Evolutionary conservation across 2,113 vertebrate genomes (phyloP), one percentile per base, ranked within the genome.

Genomic region (Hipposideros armiger): DNA sequence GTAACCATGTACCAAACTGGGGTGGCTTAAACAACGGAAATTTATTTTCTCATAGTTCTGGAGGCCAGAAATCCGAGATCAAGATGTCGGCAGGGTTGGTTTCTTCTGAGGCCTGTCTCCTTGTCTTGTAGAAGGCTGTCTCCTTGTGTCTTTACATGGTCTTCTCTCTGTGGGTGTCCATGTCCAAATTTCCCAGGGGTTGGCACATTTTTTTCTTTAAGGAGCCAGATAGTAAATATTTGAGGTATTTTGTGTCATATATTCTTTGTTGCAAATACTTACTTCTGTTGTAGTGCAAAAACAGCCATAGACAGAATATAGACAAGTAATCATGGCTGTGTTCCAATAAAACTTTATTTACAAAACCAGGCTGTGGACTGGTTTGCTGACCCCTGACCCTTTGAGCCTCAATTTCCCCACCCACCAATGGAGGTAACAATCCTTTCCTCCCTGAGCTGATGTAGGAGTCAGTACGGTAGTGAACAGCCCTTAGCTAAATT

Each of bases 301-400:
- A 45, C 42, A 42, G 77, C 45, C 20, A 0, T 1, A 11, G 56
- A 20, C 3, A 32, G 3, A 4, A 52, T 5, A 4, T 10, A 7
- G 42, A 7, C 3, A 1, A 22, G 32, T 64, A 45, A 69, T 24
- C 11, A 4, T 26, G 32, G 32, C 56, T 56, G 26, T 72, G 13
- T 88, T 32, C 47, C 64, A 56, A 4, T 52, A 54, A 92, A 91
- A 72, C 45, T 90, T 67, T 87, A 40, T 70, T 77, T 94, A 54
- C 4, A 69, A 15, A 66, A n/a, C n/a, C 9, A 24, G 28, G n/a
- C 20, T 14, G 1, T 7, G 42, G 84, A 20, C 32, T 17, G 17
- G 26, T 30, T 45, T 78, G 11, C 22, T 54, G 47, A 67, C 9
- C 50, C 50, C 54, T 52, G 40, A 14, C 47, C 11, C 20, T 45